Evolutionary conservation across 1,140 invertebrate species (phyloP), one percentile per base, ranked within the genome.

Genomic region (Bombus vancouverensis): DNA sequence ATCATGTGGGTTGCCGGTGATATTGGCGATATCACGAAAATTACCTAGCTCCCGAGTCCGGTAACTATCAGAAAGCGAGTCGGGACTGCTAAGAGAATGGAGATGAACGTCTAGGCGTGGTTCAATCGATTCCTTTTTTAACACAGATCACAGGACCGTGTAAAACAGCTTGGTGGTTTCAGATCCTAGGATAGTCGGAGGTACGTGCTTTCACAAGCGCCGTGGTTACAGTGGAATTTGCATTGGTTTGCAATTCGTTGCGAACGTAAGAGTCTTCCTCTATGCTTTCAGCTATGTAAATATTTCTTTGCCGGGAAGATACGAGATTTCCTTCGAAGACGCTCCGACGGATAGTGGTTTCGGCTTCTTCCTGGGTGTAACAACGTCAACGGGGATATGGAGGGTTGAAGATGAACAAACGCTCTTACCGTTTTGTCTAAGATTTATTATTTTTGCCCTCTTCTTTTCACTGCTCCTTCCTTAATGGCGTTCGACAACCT

Each of bases 191-290:
- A 12, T 25, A 22, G 32, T 25, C 44, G 53, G 44, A 65, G 59
- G 22, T 25, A 13, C 71, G 83, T 39, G 76, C 76, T 85, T 57
- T 80, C 66, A 39, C 83, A 39, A 72, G 39, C 37, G n/a, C 37
- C 32, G 42, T 71, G 70, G 78, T 47, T 71, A 66, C 78, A 37
- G 37, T 62, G 59, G 75, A 81, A 86, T 87, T 87, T 87, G 86
- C 83, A 87, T 87, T 78, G 83, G 83, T 87, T 87, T 87, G 83
- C 75, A 87, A 85, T 85, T 87, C 82, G 68, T 85, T 47, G 86
- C 57, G 37, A 70, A 75, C 44, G 84, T 85, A 85, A 85, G 83
- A 85, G 84, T 85, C 73, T 81, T 74, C 84, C 79, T 85, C 77
- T 75, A 81, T 85, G 85, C 85, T 86, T 82, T 86, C 71, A 86